Evolutionary conservation across 2,888 invertebrate species (phyloP).

Genomic region (Prenolepis imparis): DNA sequence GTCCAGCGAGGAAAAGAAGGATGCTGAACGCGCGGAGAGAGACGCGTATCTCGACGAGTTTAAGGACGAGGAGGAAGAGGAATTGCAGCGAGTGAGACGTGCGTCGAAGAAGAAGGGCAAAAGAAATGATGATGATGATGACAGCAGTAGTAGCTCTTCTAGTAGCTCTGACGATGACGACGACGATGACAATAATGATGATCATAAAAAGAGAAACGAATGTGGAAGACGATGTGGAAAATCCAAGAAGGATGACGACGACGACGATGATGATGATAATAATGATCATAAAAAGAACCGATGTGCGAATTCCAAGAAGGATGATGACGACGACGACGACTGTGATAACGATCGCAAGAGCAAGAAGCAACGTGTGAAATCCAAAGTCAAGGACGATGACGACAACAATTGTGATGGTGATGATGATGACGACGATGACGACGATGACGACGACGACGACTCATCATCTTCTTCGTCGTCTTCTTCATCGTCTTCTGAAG

Average conservation of each 20-base stretch:
- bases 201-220: slow-evolving; percentile 25
- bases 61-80: background rate
- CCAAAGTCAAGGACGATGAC: slow-evolving; percentile 29
- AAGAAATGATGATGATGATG: slow-evolving; percentile 32
- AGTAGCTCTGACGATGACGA: slow-evolving; percentile 64
- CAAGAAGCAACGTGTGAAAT: slow-evolving; percentile 12
- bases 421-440: slow-evolving; percentile 11
- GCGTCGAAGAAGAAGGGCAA: slow-evolving; percentile 53
- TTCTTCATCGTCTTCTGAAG: slow-evolving; percentile 14
- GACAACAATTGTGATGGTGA: slow-evolving; percentile 38
- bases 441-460: background rate
- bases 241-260: slow-evolving; percentile 44
- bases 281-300: slow-evolving; percentile 37
- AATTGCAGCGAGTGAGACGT: slow-evolving; percentile 20
- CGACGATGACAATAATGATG: slow-evolving; percentile 55
- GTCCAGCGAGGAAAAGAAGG: slow-evolving; percentile 42
- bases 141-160: slow-evolving; percentile 62
- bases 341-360: slow-evolving; percentile 15
- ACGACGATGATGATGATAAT: slow-evolving; percentile 46
- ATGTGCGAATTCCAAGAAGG: slow-evolving; percentile 19
- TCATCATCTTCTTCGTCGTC: background rate
- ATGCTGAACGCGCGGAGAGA: background rate
- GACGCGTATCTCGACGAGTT: background rate
- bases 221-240: slow-evolving; percentile 11
- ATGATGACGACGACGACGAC: slow-evolving; percentile 38